Evolutionary conservation across 2,797 vertebrate genomes (phyloP).

Genomic region (Prionace glauca): DNA sequence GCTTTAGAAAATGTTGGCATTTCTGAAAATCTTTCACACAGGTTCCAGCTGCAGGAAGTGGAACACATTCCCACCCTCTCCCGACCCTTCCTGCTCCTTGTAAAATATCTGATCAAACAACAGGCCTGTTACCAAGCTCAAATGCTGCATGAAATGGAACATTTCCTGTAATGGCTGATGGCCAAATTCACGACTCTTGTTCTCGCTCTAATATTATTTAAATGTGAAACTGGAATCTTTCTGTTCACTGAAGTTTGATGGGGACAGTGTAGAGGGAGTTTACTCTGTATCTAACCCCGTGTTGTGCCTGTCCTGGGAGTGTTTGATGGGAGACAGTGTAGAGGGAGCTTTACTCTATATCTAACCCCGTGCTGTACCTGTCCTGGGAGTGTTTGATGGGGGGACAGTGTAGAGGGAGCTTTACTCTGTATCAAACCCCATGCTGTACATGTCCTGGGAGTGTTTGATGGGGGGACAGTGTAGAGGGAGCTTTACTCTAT

Average conservation of each 20-base stretch:
- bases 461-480: neutral
- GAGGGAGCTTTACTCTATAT: neutral
- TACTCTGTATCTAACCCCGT: neutral
- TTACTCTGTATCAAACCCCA: neutral
- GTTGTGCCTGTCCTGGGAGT: neutral
- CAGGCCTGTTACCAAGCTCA: neutral
- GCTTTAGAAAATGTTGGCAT: neutral
- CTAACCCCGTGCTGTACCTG: neutral
- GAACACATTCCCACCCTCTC: neutral
- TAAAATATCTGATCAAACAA: neutral
- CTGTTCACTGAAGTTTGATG: neutral
- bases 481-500: neutral
- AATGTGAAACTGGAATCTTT: neutral
- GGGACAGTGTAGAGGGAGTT: neutral
- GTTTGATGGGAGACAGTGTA: neutral
- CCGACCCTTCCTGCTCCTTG: neutral
- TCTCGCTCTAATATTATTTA: neutral
- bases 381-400: neutral
- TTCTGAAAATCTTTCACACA: neutral
- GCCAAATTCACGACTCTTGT: neutral
- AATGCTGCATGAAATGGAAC: neutral
- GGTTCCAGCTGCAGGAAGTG: neutral
- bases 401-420: neutral
- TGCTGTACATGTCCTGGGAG: neutral
- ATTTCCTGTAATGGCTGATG: neutral